Base-by-base conservation (phyloP, 2,888 invertebrate genomes). In the Gymnoscelis rufifasciata region DNA sequence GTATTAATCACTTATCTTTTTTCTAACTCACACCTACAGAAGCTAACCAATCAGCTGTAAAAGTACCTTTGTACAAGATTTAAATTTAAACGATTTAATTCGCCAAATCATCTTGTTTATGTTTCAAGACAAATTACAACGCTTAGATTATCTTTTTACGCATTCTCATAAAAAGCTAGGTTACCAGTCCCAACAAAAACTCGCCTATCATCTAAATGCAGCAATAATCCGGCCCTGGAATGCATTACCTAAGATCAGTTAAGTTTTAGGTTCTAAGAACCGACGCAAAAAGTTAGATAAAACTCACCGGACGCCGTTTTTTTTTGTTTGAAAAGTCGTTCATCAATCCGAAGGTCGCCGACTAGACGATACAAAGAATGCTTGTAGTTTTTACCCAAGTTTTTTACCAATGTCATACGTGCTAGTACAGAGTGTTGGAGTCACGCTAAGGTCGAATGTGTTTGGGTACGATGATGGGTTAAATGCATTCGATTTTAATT, bases 291-390 rank as follows among this genome's bases (percentile, higher is more conserved):
- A 84, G 72, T 81, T 81, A 82, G 83, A 80, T 79, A 87, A 87
- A 33, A 79, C 77, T 88, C 86, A 87, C 86, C 80, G 81, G 81
- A 80, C 81, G 43, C 38, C 48, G 74, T 80, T 84, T 83, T 84
- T 78, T 70, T 68, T 47, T 29, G 52, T 57, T 75, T 78, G 83
- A 83, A 83, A 81, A 83, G 81, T 73, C 78, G 84, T 84, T 68
- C 83, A 86, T 87, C 86, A 84, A 69, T 56, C 41, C 63, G 77
- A 87, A 87, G 87, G 86, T 81, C 79, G 60, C 53, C 64, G 72
- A 74, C 83, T 86, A 84, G 86, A 83, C 86, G 71, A 71, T 68
- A 86, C 83, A 87, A 87, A 82, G 87, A 81, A 78, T 76, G 78
- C 75, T 78, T 84, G 83, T 83, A 68, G 80, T 83, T 84, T 82